Percentiles rank a stretch among this genome's conserved stretches.
Conservation (phyloP, 2,797 vertebrate species). For the Leptodactylus fallax region DNA sequence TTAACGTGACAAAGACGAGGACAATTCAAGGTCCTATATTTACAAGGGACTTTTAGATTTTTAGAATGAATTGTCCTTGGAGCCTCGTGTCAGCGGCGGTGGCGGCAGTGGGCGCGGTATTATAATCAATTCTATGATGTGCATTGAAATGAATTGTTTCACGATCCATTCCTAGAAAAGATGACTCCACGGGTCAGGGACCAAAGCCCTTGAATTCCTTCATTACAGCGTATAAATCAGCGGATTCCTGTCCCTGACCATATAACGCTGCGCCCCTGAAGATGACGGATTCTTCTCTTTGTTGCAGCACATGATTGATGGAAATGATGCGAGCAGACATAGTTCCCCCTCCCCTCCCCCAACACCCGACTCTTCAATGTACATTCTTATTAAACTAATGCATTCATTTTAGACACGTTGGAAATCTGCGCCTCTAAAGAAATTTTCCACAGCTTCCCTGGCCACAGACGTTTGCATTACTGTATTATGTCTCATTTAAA, state of each 20-base stretch:
- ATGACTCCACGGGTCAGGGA: background rate
- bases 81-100: background rate
- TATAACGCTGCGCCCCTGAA: background rate
- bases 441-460: background rate
- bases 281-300: constrained; percentile 42
- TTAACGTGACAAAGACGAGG: background rate
- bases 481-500: background rate
- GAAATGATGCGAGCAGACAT: constrained; percentile 4
- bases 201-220: constrained; percentile 20
- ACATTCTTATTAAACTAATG: background rate
- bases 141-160: background rate
- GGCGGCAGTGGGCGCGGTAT: background rate
- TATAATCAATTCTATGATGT: background rate
- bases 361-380: background rate
- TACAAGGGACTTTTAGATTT: background rate
- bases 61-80: background rate
- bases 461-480: background rate
- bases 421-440: background rate
- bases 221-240: constrained; percentile 27
- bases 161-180: background rate
- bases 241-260: constrained; percentile 34
- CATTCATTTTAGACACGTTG: background rate
- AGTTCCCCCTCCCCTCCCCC: constrained; percentile 16
- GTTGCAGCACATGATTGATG: constrained; percentile 35
- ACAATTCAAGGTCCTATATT: background rate